A percentile compares a stretch with the other conserved stretches of the same genome.
Evolutionary conservation across 2,113 vertebrate genomes (phyloP).

Genomic region (Alosa alosa): DNA sequence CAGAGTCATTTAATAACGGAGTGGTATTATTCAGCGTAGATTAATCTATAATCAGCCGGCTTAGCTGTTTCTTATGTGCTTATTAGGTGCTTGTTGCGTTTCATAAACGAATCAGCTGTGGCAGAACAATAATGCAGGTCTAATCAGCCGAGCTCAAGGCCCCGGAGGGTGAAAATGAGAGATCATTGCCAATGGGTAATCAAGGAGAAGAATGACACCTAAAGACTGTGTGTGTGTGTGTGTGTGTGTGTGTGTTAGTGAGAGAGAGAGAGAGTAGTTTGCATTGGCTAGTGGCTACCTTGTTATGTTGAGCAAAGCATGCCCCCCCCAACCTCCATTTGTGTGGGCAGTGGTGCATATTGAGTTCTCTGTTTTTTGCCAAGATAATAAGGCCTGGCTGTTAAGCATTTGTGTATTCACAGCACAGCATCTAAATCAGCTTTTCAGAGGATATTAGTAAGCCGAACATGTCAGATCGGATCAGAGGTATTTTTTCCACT

Average conservation of each 20-base stretch:
- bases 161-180: neutral
- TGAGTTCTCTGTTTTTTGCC: neutral
- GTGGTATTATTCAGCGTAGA: neutral
- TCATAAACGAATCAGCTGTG: neutral
- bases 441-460: neutral
- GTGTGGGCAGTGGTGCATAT: neutral
- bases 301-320: neutral
- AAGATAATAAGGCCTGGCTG: neutral
- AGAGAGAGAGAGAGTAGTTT: neutral
- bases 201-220: neutral
- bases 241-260: too few relatives aligned
- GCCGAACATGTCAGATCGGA: neutral
- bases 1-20: neutral
- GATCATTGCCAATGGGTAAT: neutral
- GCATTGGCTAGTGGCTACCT: neutral
- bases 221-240: neutral
- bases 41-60: neutral
- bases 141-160: neutral
- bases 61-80: neutral
- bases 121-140: neutral
- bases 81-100: neutral
- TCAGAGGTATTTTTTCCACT: neutral
- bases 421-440: neutral
- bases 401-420: neutral
- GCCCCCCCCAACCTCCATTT: neutral